Evolutionary conservation across 1,140 invertebrate genomes (phyloP), one percentile per base, ranked within the genome.

Genomic region (Holotrichia oblita): DNA sequence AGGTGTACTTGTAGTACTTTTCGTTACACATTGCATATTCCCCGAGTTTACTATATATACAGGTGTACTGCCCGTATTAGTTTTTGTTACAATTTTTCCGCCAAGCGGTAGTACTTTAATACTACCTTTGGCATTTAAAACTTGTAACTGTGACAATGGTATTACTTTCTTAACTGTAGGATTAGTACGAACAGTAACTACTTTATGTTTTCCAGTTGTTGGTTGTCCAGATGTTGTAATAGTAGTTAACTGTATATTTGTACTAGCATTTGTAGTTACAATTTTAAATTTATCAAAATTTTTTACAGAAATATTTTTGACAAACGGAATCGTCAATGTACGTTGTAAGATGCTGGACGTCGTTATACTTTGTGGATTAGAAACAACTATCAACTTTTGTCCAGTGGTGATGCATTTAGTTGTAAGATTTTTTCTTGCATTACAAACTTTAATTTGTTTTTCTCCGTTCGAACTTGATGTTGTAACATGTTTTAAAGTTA

Each of bases 251-350:
- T 81, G 80, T 73, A 82, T 42, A 44, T 59, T 82, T 20, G 81
- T 77, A 34, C 75, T 61, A 10, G 78, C 76, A 81, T 76, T 81
- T 41, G 82, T 85, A 8, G 82, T 81, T 14, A 85, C 81, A 76
- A 86, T 86, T 81, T 86, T 86, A 44, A 86, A 85, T 77, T 86
- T 85, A 41, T 86, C 85, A 40, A 86, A 82, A 80, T 85, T 86
- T 80, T 85, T 84, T 72, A 86, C 82, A 0, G 84, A 81, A 17
- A 87, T 78, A 64, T 84, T 86, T 77, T 86, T 86, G 44, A 86
- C 83, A 75, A 84, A 83, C 20, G 85, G 83, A 61, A 85, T 84
- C n/a, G 83, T 82, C 12, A 87, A 74, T 10, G 85, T 85, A 59
- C 84, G 83, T 78, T 87, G 86, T 44, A 86, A 76, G 61, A 86